Percentiles rank a stretch among this genome's conserved stretches.
Evolutionary conservation across 1,140 invertebrate genomes (phyloP).

Genomic region (Tribolium castaneum): DNA sequence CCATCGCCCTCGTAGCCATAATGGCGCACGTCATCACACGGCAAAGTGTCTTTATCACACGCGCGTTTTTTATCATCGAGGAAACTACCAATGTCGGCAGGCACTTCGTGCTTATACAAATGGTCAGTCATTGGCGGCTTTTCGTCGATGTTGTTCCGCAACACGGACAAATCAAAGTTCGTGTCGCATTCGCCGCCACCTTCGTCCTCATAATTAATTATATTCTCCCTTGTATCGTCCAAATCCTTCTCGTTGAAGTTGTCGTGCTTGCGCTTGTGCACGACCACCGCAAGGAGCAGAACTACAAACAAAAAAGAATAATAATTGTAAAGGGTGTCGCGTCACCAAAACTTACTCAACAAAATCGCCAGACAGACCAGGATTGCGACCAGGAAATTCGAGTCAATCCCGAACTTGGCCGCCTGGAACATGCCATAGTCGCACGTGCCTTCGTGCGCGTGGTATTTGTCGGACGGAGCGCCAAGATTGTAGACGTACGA

Average conservation of each 20-base stretch:
- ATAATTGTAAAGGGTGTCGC: too few species aligned
- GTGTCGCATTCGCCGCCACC: conserved; percentile 96
- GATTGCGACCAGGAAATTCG: conserved; percentile 87
- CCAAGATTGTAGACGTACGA: conserved; percentile 83
- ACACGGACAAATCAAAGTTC: conserved; percentile 92
- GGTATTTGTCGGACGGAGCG: conserved; percentile 73
- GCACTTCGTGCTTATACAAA: conserved; percentile 61
- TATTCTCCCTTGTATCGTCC: conserved; percentile 96
- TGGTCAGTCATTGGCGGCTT: conserved; percentile 62
- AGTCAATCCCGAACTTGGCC: conserved; percentile 83
- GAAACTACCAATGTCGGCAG: conserved; percentile 86
- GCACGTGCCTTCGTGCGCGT: conserved; percentile 76
- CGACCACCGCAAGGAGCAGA: conserved; percentile 86
- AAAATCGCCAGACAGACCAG: conserved; percentile 82
- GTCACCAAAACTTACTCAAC: conserved; percentile 70
- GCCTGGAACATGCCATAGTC: conserved; percentile 76
- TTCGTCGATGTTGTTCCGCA: conserved; percentile 65
- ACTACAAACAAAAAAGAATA: conserved; percentile 72
- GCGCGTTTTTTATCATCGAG: conserved; percentile 89
- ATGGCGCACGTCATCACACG: conserved; percentile 94
- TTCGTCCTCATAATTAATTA: conserved; percentile 97
- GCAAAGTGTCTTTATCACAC: conserved; percentile 89
- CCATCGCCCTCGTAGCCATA: conserved; percentile 97
- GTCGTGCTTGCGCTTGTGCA: conserved; percentile 85
- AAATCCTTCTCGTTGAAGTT: conserved; percentile 90